These are phyloP conservation scores for Rotaria macrura DNA, from an alignment of 2,888 invertebrate genomes.

Conservation along the genomic window DNA sequence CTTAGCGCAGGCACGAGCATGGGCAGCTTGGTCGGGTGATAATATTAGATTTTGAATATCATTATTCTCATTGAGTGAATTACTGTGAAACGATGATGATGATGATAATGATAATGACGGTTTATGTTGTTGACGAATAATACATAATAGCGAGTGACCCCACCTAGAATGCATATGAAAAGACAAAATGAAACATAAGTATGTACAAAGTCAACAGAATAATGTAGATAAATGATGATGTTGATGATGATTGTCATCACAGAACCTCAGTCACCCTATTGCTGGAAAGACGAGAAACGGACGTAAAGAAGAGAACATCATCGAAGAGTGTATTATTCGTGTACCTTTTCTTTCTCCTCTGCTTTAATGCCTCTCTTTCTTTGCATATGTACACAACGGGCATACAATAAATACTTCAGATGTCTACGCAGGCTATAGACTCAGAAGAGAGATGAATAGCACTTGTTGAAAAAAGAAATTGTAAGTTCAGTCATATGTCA, in stretches of 20 bases:
- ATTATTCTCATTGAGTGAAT: not conserved
- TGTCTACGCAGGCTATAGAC: not conserved
- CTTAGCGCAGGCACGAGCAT: not conserved
- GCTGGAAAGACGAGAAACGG: not conserved
- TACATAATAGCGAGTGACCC: not conserved
- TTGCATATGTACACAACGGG: not conserved
- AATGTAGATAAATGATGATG: not conserved
- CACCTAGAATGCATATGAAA: not conserved
- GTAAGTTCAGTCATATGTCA: not conserved
- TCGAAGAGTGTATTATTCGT: not conserved
- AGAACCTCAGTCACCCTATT: not conserved
- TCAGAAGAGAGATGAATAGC: not conserved
- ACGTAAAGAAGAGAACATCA: not conserved
- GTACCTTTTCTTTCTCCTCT: not conserved
- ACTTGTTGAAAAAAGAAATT: not conserved
- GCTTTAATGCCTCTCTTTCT: not conserved
- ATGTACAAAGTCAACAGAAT: not conserved
- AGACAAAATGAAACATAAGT: not conserved
- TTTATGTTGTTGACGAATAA: not conserved
- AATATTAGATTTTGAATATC: not conserved
- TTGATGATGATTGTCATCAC: not conserved
- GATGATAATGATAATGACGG: not conserved
- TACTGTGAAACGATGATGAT: too few relatives aligned
- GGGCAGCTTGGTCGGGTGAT: not conserved
- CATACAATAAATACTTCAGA: not conserved